Evolutionary conservation across 2,113 vertebrate species (phyloP).

Genomic region (Noctilio leporinus): DNA sequence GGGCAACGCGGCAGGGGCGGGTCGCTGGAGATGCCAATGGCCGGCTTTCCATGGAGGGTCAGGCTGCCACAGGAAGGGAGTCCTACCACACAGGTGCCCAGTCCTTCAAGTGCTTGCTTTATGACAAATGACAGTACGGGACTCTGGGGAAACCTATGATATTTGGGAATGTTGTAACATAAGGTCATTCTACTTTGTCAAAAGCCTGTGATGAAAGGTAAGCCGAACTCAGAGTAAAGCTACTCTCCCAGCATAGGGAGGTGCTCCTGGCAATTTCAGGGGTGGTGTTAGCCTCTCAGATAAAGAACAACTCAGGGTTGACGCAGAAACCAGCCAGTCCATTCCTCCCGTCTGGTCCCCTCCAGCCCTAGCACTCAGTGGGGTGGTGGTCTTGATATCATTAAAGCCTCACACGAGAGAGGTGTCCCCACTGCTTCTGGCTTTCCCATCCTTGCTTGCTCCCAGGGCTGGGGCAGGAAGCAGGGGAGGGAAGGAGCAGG

Average conservation of each 20-base stretch:
- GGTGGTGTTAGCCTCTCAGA: not conserved
- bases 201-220: constrained; percentile 29
- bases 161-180: constrained; percentile 44
- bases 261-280: not conserved
- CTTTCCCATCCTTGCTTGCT: not conserved
- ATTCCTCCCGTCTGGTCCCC: not conserved
- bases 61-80: not conserved
- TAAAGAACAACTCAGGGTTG: not conserved
- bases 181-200: constrained; percentile 68
- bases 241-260: not conserved
- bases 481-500: not conserved
- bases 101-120: not conserved
- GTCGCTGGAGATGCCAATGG: not conserved
- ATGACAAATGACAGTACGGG: constrained; percentile 35
- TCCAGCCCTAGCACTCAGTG: not conserved
- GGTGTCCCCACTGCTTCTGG: not conserved
- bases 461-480: not conserved
- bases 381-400: not conserved
- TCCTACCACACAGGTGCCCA: not conserved
- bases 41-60: not conserved
- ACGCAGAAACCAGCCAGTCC: not conserved
- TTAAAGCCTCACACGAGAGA: not conserved
- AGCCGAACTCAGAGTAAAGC: not conserved
- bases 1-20: not conserved
- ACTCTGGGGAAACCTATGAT: constrained; percentile 45